These are phyloP conservation scores for Podarcis cretensis DNA, from an alignment of 2,113 vertebrate genomes.

Conservation along the genomic window DNA sequence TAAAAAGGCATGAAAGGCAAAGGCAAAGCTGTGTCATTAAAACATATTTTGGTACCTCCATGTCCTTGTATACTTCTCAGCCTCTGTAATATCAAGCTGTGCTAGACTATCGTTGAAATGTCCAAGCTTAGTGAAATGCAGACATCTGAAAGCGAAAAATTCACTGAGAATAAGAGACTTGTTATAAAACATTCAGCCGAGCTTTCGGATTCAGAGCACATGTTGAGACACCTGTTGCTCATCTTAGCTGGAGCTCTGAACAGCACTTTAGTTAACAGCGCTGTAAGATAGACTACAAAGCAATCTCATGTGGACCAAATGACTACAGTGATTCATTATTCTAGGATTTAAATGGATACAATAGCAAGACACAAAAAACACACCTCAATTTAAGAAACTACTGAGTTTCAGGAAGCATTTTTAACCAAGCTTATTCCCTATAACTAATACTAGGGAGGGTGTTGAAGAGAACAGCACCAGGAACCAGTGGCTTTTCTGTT, in stretches of 20 bases:
- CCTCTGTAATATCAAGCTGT: neutral
- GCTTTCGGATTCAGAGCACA: neutral
- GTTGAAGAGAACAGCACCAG: neutral
- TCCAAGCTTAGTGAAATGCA: neutral
- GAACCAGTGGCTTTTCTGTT: too few species aligned
- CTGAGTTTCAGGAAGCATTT: neutral
- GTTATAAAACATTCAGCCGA: constrained; percentile 4
- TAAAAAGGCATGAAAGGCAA: neutral
- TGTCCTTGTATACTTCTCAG: constrained; percentile 3
- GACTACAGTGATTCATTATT: neutral
- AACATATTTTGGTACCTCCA: neutral
- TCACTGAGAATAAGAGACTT: constrained; percentile 22
- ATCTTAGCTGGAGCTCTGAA: constrained; percentile 1
- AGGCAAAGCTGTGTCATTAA: neutral
- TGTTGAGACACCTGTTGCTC: constrained; percentile 11
- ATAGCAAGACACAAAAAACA: neutral
- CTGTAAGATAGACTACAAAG: constrained; percentile 1
- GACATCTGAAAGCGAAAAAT: neutral
- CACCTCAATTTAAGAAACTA: neutral
- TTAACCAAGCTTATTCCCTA: neutral
- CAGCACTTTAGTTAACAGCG: neutral
- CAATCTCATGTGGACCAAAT: neutral
- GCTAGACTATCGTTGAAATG: constrained; percentile 4
- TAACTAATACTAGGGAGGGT: neutral
- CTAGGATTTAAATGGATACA: neutral